Evolutionary conservation across 2,888 invertebrate genomes (phyloP), one percentile per base, ranked within the genome.

Genomic region (Cheilosia pagana): DNA sequence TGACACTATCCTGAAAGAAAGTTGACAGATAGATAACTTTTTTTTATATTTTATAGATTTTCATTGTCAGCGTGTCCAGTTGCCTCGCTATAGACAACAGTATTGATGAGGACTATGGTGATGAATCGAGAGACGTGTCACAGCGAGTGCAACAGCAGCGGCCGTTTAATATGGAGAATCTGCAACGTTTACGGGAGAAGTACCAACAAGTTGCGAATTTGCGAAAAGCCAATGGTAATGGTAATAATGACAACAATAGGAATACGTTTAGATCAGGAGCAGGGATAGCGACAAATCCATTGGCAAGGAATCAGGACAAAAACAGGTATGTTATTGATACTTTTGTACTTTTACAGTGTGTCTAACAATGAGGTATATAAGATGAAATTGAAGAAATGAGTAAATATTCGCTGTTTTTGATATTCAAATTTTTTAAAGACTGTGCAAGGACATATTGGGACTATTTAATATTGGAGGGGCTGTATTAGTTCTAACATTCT

Each of bases 101-200:
- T 16, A 75, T 81, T 67, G 85, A 85, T 7, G 72, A 68, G 16
- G 71, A 81, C 67, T 85, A 81, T 19, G 71, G 12, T 43, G 70
- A 76, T 12, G 85, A 76, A 19, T 65, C 71, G 31, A 79, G 50
- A 7, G 82, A 72, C 8, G 25, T 68, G 7, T 71, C 77, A 3
- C 45, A 72, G 19, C 63, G 59, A 50, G n/a, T 45, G 8, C 52
- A 50, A 31, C 70, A 71, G 23, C 71, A 65, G 16, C 62, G 70
- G 7, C 57, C 70, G n/a, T 81, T 76, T 57, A 65, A 57, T 76
- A 79, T 85, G 43, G 75, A 85, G 6, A 79, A 85, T 43, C 71
- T 81, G 23, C 70, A 71, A 23, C 85, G 85, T 31, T 62, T 85
- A 45, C 81, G 76, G 55, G 50, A 19, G n/a, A 75, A 76, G 14